A percentile compares a stretch with the other conserved stretches of the same genome.
Conservation (phyloP, 1,140 invertebrate species). For the Andricus grossulariae region DNA sequence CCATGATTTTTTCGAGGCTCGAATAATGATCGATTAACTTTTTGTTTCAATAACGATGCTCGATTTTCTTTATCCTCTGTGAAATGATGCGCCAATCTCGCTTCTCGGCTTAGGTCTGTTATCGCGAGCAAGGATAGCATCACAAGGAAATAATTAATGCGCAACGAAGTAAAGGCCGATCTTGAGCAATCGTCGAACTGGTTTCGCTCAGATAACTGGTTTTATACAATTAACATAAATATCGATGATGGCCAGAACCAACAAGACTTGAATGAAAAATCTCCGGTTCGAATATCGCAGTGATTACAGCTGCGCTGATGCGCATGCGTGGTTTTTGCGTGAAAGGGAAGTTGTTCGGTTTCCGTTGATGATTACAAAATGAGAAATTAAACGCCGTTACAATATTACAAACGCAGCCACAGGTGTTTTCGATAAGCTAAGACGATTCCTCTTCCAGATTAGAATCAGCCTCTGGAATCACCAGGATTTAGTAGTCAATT, state of each 20-base stretch:
- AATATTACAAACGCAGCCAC: not conserved
- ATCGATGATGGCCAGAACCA: not conserved
- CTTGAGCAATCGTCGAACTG: not conserved
- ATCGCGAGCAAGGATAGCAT: not conserved
- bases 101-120: not conserved
- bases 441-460: not conserved
- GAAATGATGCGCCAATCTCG: not conserved
- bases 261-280: not conserved
- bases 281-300: not conserved
- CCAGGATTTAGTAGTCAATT: slow-evolving; percentile 8
- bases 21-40: no score
- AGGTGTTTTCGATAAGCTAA: not conserved
- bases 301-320: no score
- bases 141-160: not conserved
- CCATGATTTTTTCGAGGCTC: no score
- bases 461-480: not conserved
- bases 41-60: no score
- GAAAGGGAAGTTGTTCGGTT: not conserved
- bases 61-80: no score
- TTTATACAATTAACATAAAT: slow-evolving; percentile 24
- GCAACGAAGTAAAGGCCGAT: not conserved
- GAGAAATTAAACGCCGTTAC: not conserved
- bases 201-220: not conserved
- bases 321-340: not conserved
- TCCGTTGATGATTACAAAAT: not conserved